phyloP scores from a whole-genome alignment of 1,140 invertebrate species.

The Delia radicum region DNA sequence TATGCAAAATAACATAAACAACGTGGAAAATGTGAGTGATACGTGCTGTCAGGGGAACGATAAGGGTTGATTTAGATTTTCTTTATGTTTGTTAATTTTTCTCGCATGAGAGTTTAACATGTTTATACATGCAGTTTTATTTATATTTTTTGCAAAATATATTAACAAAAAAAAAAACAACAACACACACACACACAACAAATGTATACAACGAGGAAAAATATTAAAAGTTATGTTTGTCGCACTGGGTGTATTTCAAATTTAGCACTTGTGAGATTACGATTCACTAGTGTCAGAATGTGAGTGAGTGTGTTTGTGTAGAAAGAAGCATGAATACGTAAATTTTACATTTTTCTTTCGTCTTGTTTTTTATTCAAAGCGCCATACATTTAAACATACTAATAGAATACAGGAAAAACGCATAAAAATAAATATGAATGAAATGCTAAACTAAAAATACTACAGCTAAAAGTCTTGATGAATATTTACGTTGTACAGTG shows the following conservation, averaged over 20 bases:
- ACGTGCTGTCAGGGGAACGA: constrained; percentile 26
- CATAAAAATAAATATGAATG: constrained; percentile 27
- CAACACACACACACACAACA: not conserved
- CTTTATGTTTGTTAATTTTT: constrained; percentile 16
- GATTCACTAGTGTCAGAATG: not conserved
- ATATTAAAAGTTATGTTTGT: constrained; percentile 25
- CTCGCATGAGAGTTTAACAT: constrained; percentile 22
- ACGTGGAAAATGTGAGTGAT: constrained; percentile 26
- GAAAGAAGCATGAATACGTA: constrained; percentile 12
- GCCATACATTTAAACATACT: not conserved
- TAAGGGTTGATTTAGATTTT: constrained; percentile 28
- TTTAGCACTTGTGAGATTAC: constrained; percentile 24
- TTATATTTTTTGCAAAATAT: not conserved
- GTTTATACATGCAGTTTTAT: not conserved
- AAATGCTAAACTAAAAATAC: constrained; percentile 13
- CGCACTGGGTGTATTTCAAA: constrained; percentile 26
- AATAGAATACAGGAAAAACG: not conserved
- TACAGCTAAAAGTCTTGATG: not conserved
- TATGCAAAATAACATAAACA: not conserved
- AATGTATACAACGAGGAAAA: not conserved
- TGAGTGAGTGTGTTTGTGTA: not conserved
- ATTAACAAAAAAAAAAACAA: not conserved
- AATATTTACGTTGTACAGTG: not conserved
- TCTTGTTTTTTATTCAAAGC: not conserved
- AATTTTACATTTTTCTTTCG: not conserved